Evolutionary conservation across 2,113 vertebrate genomes (phyloP).

Genomic region (Siniperca chuatsi): DNA sequence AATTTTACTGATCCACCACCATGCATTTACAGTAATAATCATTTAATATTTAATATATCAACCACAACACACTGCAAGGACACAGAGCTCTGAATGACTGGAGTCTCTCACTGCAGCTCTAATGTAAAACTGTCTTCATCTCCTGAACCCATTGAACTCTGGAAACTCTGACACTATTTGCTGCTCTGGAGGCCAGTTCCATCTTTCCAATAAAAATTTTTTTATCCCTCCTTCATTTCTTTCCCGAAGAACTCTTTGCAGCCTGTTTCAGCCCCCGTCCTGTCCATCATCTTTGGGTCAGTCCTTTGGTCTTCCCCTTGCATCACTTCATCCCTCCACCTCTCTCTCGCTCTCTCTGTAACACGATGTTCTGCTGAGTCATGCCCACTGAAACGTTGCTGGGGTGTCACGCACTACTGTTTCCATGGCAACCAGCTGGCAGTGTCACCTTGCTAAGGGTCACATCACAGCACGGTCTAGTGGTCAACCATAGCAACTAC

Average conservation of each 20-base stretch:
- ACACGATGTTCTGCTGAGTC: conserved; percentile 79
- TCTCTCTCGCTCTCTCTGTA: background rate
- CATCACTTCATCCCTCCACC: conserved; percentile 16
- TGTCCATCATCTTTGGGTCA: background rate
- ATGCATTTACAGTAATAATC: background rate
- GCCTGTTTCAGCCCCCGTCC: background rate
- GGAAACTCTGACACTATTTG: background rate
- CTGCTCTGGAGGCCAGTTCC: background rate
- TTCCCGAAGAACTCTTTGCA: background rate
- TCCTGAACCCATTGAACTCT: conserved; percentile 33
- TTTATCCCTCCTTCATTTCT: background rate
- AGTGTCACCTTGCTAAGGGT: conserved; percentile 67
- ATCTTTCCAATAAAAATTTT: background rate
- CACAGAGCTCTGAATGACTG: conserved; percentile 1
- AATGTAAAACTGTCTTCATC: conserved; percentile 26
- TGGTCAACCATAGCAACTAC: conserved; percentile 39
- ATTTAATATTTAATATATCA: too few relatives aligned
- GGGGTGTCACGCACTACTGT: conserved; percentile 67
- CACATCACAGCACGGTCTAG: conserved; percentile 43
- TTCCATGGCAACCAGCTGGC: conserved; percentile 78
- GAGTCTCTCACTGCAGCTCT: conserved; percentile 38
- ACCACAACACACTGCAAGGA: background rate
- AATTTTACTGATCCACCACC: background rate
- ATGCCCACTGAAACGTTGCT: conserved; percentile 63
- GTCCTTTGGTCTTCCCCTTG: background rate